These are phyloP conservation scores for Heteronetta atricapilla DNA, from an alignment of 2,113 vertebrate species.

Conservation along the genomic window DNA sequence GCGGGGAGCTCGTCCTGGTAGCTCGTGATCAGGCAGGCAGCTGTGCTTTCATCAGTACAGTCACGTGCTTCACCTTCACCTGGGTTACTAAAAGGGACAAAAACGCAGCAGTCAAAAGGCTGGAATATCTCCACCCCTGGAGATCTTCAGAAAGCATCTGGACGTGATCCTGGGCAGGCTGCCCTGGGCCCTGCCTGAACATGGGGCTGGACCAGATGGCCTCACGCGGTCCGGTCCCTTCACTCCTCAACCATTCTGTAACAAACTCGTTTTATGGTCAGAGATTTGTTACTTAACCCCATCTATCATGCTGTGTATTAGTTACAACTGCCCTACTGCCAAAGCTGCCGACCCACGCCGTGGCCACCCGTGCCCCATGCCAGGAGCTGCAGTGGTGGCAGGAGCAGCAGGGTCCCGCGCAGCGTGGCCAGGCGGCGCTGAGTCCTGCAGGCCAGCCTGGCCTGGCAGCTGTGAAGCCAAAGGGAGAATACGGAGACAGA, in stretches of 20 bases:
- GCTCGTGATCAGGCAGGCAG: fast-evolving
- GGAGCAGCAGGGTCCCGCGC: neutral
- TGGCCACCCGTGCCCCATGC: neutral
- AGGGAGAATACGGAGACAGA: neutral
- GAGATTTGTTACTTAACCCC: constrained; percentile 4
- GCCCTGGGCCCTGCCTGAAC: neutral
- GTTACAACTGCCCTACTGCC: neutral
- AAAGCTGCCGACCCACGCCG: neutral
- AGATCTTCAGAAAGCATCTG: neutral
- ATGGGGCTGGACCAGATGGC: neutral
- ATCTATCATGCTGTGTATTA: neutral
- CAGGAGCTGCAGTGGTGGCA: neutral
- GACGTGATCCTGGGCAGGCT: too few relatives aligned
- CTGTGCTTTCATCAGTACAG: neutral
- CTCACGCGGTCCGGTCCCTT: neutral
- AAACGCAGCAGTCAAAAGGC: neutral
- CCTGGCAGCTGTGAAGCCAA: fast-evolving
- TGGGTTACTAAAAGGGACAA: neutral
- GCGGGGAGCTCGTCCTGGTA: fast-evolving
- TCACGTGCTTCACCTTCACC: neutral
- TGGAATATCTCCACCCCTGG: neutral
- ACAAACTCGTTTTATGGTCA: neutral
- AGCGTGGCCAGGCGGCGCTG: neutral
- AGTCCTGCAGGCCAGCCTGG: fast-evolving
- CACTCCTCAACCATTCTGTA: neutral